Evolutionary conservation across 2,888 invertebrate genomes (phyloP), one percentile per base, ranked within the genome.

Genomic region (Nasonovia ribisnigri): DNA sequence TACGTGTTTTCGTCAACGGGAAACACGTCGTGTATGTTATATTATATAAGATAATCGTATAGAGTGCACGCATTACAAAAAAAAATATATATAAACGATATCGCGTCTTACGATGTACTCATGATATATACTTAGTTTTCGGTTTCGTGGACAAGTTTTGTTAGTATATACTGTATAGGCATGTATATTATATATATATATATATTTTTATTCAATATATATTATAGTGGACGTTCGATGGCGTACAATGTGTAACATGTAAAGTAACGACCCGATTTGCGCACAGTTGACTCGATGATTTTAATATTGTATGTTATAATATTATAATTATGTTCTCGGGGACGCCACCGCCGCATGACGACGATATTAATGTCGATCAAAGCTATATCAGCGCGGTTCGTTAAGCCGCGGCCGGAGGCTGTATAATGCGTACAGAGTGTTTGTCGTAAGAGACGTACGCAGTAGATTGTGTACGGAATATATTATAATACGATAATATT

Each of bases 251-350:
- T 57, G n/a, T n/a, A 60, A n/a, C 60, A n/a, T 36, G 20, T 77
- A 77, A 77, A 77, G 77, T 77, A 77, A 77, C 36, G 77, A 77
- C 36, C 77, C 36, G 77, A 77, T 77, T 77, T 77, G 36, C 77
- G 0, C 36, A 77, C 8, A 42, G 77, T 77, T 8, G 36, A 36
- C 8, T 77, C 20, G 2, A 77, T 36, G 36, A 77, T 77, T 36
- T 77, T 36, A 77, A 77, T 67, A 36, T 67, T 67, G 67, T 67
- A 36, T 36, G 67, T 67, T 67, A 67, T 36, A 67, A 67, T 77
- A 77, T 77, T 77, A 77, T 77, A 36, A 77, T 77, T 77, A 77
- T 77, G 77, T 77, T 77, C 77, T 77, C 77, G 77, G 77, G 77
- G 77, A 77, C 77, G 20, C 77, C 20, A 77, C 36, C 1, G 77